phyloP scores from a whole-genome alignment of 1,140 invertebrate species.

The Hycleus cichorii region DNA sequence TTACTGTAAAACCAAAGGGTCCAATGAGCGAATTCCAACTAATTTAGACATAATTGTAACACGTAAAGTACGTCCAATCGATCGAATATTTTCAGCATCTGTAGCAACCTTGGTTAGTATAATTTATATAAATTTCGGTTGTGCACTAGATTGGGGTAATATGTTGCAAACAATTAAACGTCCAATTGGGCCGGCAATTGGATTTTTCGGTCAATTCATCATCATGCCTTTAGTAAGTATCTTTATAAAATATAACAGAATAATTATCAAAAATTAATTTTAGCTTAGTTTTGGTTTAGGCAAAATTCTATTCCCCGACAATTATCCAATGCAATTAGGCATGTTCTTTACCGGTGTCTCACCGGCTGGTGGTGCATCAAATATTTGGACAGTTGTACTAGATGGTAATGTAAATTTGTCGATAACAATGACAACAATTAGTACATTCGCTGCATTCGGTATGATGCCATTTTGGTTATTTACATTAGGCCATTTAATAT shows the following conservation, averaged over 20 bases:
- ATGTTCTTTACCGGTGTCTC: conserved; percentile 87
- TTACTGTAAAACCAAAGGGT: conserved; percentile 4
- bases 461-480: conserved; percentile 96
- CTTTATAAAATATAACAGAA: neutral
- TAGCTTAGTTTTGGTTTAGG: conserved; percentile 73
- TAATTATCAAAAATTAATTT: conserved; percentile 1
- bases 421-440: conserved; percentile 87
- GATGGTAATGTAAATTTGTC: conserved; percentile 85
- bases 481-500: conserved; percentile 74
- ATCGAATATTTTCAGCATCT: conserved; percentile 68
- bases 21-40: neutral
- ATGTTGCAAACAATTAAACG: conserved; percentile 61
- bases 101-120: conserved; percentile 65
- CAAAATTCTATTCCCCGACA: conserved; percentile 61
- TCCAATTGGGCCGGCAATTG: conserved; percentile 79
- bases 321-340: conserved; percentile 68
- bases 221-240: conserved; percentile 80
- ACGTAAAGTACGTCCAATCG: conserved; percentile 56
- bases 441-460: conserved; percentile 41
- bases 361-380: conserved; percentile 90
- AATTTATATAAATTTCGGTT: conserved; percentile 91
- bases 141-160: conserved; percentile 72
- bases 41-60: conserved; percentile 48
- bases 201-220: conserved; percentile 75
- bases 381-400: conserved; percentile 87